Base-by-base conservation (phyloP, 2,797 vertebrate genomes). In the Pelochelys cantorii region DNA sequence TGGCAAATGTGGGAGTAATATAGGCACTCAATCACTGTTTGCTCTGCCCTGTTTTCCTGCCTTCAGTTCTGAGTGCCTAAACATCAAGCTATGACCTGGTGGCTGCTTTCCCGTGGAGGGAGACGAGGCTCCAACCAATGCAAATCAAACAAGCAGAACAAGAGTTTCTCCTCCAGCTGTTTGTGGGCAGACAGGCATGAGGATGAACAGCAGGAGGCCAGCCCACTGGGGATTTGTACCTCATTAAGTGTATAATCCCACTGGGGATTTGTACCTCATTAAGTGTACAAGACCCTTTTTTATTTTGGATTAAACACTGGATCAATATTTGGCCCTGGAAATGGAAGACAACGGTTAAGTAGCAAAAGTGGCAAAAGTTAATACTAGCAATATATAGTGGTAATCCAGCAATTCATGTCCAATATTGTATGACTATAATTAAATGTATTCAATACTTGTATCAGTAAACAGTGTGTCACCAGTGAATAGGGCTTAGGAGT, bases 21-120 rank as follows among this genome's bases (percentile, higher is more conserved):
- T 48, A 11, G 4, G 11, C 75, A 94, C 87, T 97, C 90, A 90
- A 85, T 94, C 94, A 95, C 88, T 74, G 12, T 92, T 96, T 95
- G 81, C n/a, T 60, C 86, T 95, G 29, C 25, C 11, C 4, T 15
- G 11, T 83, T 91, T 88, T 86, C n/a, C 27, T 74, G 71, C 94
- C 90, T 95, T 88, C 86, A 87, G 60, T 84, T 86, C 68, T 95
- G 82, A 92, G 85, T 42, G 95, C 81, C 89, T 90, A 95, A 94
- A 94, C 4, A 22, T 56, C 81, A 85, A 53, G 22, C 84, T 93
- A 82, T 27, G n/a, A 96, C 89, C 93, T 81, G 78, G 56, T 84
- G 79, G 75, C 31, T 89, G 11, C 82, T 96, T 96, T 97, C 77
- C 86, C 37, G 79, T 84, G 80, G 65, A 93, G 88, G 82, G 71